Evolutionary conservation across 2,797 vertebrate species (phyloP).

Genomic region (Thunnus albacares): DNA sequence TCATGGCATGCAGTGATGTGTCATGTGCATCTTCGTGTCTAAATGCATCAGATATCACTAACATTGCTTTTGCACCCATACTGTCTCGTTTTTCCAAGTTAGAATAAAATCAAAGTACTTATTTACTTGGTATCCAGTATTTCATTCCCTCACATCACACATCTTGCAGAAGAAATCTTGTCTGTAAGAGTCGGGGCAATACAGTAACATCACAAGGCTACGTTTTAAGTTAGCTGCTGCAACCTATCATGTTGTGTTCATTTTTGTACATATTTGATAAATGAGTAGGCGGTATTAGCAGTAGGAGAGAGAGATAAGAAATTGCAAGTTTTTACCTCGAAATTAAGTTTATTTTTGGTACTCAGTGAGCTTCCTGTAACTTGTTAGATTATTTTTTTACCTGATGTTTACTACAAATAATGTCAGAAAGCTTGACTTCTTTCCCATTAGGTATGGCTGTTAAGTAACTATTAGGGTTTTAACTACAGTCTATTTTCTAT

Average conservation of each 20-base stretch:
- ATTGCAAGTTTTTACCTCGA: background rate
- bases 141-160: conserved; percentile 12
- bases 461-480: background rate
- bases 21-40: background rate
- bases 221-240: background rate
- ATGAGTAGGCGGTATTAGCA: background rate
- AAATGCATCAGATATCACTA: conserved; percentile 10
- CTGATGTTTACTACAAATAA: background rate
- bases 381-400: background rate
- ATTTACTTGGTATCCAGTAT: conserved; percentile 30
- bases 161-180: background rate
- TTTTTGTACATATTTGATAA: background rate
- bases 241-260: background rate
- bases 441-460: too few species aligned
- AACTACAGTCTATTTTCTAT: background rate
- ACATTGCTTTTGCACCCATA: conserved; percentile 23
- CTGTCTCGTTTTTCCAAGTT: conserved; percentile 23
- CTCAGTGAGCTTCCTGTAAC: background rate
- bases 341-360: background rate
- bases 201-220: background rate
- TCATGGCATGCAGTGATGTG: background rate
- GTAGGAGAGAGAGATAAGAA: background rate
- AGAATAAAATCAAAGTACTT: conserved; percentile 53
- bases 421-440: background rate
- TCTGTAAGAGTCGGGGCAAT: background rate